Evolutionary conservation across 2,888 invertebrate species (phyloP).

Genomic region (Holacanthella duospinosa): DNA sequence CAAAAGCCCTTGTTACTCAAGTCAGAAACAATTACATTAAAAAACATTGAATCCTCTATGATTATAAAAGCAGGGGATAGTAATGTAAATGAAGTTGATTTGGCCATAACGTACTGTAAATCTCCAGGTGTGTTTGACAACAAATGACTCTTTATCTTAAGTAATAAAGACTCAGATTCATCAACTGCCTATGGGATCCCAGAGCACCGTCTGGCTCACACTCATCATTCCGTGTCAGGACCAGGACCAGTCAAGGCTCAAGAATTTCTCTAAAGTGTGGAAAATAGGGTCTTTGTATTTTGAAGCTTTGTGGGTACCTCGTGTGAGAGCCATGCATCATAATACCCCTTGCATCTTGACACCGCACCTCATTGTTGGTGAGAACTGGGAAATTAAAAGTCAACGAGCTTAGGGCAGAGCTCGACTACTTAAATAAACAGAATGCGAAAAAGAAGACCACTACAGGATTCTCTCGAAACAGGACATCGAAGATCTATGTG

Average conservation of each 20-base stretch:
- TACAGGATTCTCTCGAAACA: background rate
- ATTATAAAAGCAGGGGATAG: background rate
- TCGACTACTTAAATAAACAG: background rate
- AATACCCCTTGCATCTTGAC: background rate
- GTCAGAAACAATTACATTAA: constrained; percentile 5
- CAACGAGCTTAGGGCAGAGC: background rate
- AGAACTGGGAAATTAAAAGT: constrained; percentile 3
- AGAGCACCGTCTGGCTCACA: background rate
- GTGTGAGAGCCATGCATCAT: constrained; percentile 2
- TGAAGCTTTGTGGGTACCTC: background rate
- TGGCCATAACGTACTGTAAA: background rate
- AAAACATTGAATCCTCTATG: constrained; percentile 3
- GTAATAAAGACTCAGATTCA: background rate
- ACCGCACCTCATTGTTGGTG: background rate
- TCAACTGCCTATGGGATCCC: background rate
- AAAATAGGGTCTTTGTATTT: constrained; percentile 1
- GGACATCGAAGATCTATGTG: background rate
- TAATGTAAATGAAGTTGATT: background rate
- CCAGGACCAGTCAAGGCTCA: too few species aligned
- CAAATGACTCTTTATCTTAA: background rate
- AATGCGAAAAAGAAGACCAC: background rate
- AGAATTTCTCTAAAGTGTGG: constrained; percentile 4
- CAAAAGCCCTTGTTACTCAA: constrained; percentile 2
- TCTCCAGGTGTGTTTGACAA: constrained; percentile 5
- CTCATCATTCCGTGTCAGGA: background rate